Conservation (phyloP, 1,140 invertebrate species). For the Probaryconus sp. region DNA sequence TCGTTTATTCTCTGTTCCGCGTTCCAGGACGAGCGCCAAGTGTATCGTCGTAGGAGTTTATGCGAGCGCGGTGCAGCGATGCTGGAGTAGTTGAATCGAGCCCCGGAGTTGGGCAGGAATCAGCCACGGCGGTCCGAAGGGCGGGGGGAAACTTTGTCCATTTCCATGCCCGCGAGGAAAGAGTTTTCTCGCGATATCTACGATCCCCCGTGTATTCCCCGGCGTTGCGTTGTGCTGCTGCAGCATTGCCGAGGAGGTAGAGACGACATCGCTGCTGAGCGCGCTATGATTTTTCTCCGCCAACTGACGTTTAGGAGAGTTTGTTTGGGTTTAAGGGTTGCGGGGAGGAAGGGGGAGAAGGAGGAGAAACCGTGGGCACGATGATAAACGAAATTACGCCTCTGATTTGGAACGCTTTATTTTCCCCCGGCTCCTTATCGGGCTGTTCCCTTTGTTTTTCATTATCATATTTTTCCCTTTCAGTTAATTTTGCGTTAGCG, state of each 20-base stretch:
- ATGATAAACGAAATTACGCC: conserved; percentile 60
- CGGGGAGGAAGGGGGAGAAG: no score
- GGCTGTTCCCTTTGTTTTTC: conserved; percentile 58
- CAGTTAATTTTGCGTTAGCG: conserved; percentile 3
- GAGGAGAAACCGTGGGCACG: conserved; percentile 33
- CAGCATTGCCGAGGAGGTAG: conserved; percentile 10
- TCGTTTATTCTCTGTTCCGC: conserved; percentile 38
- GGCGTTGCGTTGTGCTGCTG: no score
- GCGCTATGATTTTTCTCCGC: conserved; percentile 56
- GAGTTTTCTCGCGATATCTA: conserved; percentile 62
- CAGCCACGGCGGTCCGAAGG: conserved; percentile 2
- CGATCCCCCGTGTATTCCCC: conserved; percentile 57
- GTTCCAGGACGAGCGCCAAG: conserved; percentile 66
- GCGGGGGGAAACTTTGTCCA: conserved; percentile 73
- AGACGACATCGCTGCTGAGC: conserved; percentile 28
- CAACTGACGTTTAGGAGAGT: conserved; percentile 61
- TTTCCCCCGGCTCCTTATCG: conserved; percentile 38
- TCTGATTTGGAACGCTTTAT: conserved; percentile 57
- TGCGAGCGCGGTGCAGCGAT: conserved; percentile 62
- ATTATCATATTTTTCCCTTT: conserved; percentile 62
- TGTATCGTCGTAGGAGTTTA: conserved; percentile 71
- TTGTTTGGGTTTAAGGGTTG: conserved; percentile 39
- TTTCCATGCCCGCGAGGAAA: conserved; percentile 71
- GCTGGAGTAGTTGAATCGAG: conserved; percentile 50
- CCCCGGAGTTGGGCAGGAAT: conserved; percentile 10